Percentiles rank a stretch among this genome's conserved stretches.
phyloP scores from a whole-genome alignment of 2,888 invertebrate genomes.

The Frankliniella intonsa region DNA sequence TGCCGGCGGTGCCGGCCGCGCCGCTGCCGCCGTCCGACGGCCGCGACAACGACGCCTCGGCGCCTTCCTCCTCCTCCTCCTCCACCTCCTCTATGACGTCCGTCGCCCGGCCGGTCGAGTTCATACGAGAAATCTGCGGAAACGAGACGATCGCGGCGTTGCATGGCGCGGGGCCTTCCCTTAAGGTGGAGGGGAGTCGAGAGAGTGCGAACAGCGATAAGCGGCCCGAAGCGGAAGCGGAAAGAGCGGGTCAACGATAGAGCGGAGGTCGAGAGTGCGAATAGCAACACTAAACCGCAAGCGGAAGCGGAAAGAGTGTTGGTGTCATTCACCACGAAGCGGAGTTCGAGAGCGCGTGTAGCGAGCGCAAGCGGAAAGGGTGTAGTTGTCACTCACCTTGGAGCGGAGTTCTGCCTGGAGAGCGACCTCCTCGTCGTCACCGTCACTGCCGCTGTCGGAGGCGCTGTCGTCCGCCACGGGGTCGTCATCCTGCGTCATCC shows the following conservation, averaged over 20 bases:
- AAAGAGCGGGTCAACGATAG: too few species aligned
- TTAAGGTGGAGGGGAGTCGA: neutral
- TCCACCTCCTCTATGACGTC: slow-evolving; percentile 12
- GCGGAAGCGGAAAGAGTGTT: neutral
- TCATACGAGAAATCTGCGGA: neutral
- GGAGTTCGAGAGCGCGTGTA: too few species aligned
- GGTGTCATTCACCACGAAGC: too few species aligned
- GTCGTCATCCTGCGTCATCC: neutral
- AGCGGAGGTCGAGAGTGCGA: neutral
- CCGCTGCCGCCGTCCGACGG: neutral
- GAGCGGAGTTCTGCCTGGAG: neutral
- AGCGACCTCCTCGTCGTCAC: neutral
- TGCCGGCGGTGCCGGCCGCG: neutral
- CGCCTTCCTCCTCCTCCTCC: neutral
- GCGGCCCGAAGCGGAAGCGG: too few species aligned
- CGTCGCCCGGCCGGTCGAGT: neutral
- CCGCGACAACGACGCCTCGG: neutral
- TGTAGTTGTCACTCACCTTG: neutral
- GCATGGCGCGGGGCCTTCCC: neutral
- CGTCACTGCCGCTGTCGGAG: neutral
- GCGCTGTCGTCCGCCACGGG: neutral
- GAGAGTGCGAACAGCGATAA: too few species aligned
- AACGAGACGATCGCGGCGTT: neutral
- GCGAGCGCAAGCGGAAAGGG: too few species aligned
- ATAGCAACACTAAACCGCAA: neutral